Evolutionary conservation across 1,140 invertebrate genomes (phyloP), one percentile per base, ranked within the genome.

Genomic region (Pomacea maculata): DNA sequence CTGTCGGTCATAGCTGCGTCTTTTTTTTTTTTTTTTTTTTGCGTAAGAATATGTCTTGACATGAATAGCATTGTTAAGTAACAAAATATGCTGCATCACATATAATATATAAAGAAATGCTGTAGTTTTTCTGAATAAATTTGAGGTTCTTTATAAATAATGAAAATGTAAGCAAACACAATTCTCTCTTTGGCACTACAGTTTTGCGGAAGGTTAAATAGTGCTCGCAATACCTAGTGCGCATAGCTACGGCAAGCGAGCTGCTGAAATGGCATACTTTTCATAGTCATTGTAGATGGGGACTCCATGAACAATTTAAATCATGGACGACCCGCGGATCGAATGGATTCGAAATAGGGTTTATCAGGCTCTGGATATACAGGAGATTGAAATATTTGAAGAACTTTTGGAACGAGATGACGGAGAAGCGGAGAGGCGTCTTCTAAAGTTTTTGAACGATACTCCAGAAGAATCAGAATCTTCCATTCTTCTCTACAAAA

Each of bases 301-400:
- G 73, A 55, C 25, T 52, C 19, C 57, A 57, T 17, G 21, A 45
- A 54, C 19, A 52, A 80, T 57, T 80, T 17, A 25, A 80, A 85
- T 19, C 29, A 92, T 92, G 91, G 91, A 92, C 88, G 91, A 92
- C 85, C 87, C 89, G 52, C 83, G 91, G 76, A 89, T 91, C 61
- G 90, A 90, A 79, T 92, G 91, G 91, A 85, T 92, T 29, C 83
- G 88, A 75, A 85, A 91, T 75, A 85, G 88, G 80, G 88, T 91
- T 5, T 88, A 87, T 83, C 74, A 85, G 29, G 88, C 87, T 45
- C 82, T 92, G 25, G 87, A 90, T 67, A 89, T 92, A n/a, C 82
- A 83, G 72, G 86, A 88, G 21, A 71, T 83, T 61, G 86, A 88
- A 63, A 88, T 91, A 71, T 92, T 92, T 83, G 90, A 91, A 72